phyloP scores from a whole-genome alignment of 2,113 vertebrate genomes.

The Eonycteris spelaea region DNA sequence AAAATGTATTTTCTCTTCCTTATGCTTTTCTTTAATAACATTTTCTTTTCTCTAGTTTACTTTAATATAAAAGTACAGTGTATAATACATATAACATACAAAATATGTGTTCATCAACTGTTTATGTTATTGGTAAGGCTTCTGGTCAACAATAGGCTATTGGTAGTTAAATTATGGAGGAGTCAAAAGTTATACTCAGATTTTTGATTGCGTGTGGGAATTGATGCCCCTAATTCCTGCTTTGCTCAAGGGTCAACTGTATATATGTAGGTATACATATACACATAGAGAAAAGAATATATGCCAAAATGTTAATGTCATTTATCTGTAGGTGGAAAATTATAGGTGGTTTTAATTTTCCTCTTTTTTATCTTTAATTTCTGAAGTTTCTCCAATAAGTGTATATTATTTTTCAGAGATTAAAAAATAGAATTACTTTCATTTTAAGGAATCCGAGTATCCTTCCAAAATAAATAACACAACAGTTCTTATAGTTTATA shows the following conservation, averaged over 20 bases:
- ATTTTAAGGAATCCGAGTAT: slow-evolving; percentile 29
- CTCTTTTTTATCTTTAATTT: slow-evolving; percentile 34
- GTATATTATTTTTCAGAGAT: slow-evolving; percentile 35
- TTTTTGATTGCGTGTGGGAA: neutral
- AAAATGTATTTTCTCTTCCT: neutral
- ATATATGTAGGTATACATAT: neutral
- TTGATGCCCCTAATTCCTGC: neutral
- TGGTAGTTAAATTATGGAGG: neutral
- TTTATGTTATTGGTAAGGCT: neutral
- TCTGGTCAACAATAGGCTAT: neutral
- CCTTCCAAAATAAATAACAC: slow-evolving; percentile 23
- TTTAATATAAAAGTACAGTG: neutral
- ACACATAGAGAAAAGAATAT: slow-evolving; percentile 11
- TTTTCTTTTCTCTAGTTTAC: neutral
- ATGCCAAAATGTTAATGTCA: slow-evolving; percentile 12
- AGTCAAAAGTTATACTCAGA: neutral
- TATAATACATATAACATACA: neutral
- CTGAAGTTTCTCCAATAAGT: slow-evolving; percentile 26
- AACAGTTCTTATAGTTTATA: neutral
- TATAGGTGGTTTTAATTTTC: slow-evolving; percentile 41
- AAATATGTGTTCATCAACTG: neutral
- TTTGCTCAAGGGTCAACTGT: neutral
- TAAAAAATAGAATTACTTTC: slow-evolving; percentile 3
- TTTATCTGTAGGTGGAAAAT: slow-evolving; percentile 23
- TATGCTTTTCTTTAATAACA: neutral